phyloP scores from a whole-genome alignment of 2,888 invertebrate species.

The Chymomyza amoena region DNA sequence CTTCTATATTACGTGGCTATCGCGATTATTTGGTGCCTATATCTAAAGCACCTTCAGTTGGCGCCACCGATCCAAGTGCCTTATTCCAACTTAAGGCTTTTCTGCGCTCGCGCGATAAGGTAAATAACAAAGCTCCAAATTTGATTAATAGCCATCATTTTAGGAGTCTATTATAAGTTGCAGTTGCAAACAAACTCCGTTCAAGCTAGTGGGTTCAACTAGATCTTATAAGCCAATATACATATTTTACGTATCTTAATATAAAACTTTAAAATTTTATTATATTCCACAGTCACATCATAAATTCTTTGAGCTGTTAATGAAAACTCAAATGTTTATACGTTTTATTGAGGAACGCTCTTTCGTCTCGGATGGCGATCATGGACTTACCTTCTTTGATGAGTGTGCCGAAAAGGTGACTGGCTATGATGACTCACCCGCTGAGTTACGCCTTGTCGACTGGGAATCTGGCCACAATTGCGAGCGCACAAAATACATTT shows the following conservation, averaged over 20 bases:
- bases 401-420: constrained; percentile 93
- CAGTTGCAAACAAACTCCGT: too few relatives aligned
- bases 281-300: constrained; percentile 82
- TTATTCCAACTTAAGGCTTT: constrained; percentile 96
- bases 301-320: constrained; percentile 92
- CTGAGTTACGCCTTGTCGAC: constrained; percentile 86
- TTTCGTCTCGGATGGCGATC: constrained; percentile 98
- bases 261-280: neutral
- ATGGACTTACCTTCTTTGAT: constrained; percentile 97
- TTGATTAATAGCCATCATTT: too few relatives aligned
- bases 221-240: too few relatives aligned
- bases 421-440: constrained; percentile 80
- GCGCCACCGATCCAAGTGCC: constrained; percentile 96
- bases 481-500: constrained; percentile 95
- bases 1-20: constrained; percentile 93
- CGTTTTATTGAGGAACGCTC: constrained; percentile 99
- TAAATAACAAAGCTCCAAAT: constrained; percentile 44
- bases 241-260: neutral
- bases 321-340: constrained; percentile 98
- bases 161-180: too few relatives aligned
- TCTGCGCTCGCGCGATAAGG: constrained; percentile 92
- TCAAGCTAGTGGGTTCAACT: too few relatives aligned
- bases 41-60: constrained; percentile 94
- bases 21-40: constrained; percentile 93
- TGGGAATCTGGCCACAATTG: constrained; percentile 88